Conservation (phyloP, 2,113 vertebrate species). For the Equus przewalskii region DNA sequence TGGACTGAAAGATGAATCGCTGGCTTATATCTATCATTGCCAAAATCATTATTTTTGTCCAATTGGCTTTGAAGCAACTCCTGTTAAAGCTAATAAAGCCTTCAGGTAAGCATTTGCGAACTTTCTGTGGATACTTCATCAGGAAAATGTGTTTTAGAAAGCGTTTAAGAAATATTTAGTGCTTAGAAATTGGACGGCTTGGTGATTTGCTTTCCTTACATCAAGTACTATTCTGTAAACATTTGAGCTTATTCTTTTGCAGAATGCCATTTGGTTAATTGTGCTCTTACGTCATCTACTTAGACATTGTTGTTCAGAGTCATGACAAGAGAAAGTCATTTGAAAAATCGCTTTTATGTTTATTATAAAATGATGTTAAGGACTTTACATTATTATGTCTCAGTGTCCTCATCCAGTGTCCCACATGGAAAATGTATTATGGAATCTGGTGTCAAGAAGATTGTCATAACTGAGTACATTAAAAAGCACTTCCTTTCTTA, state of each 20-base stretch:
- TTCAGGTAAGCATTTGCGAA: constrained; percentile 91
- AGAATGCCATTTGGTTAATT: background rate
- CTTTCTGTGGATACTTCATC: background rate
- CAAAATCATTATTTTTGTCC: constrained; percentile 99
- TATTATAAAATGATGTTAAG: background rate
- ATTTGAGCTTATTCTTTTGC: background rate
- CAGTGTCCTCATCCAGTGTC: background rate
- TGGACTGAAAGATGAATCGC: constrained; percentile 95
- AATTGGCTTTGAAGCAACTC: constrained; percentile 98
- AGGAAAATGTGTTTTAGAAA: background rate
- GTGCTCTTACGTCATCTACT: background rate
- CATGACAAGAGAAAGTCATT: background rate
- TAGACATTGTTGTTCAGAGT: background rate
- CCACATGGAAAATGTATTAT: background rate
- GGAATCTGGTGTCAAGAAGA: background rate
- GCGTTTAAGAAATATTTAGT: background rate
- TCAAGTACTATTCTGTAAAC: background rate
- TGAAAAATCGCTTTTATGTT: background rate
- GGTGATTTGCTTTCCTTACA: background rate
- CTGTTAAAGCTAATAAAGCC: constrained; percentile 96
- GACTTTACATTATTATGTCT: background rate
- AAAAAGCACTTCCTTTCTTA: background rate
- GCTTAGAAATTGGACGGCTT: background rate
- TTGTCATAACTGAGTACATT: background rate
- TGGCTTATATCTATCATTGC: constrained; percentile 99